Evolutionary conservation across 2,113 vertebrate genomes (phyloP).

Genomic region (Hemichromis elongatus): DNA sequence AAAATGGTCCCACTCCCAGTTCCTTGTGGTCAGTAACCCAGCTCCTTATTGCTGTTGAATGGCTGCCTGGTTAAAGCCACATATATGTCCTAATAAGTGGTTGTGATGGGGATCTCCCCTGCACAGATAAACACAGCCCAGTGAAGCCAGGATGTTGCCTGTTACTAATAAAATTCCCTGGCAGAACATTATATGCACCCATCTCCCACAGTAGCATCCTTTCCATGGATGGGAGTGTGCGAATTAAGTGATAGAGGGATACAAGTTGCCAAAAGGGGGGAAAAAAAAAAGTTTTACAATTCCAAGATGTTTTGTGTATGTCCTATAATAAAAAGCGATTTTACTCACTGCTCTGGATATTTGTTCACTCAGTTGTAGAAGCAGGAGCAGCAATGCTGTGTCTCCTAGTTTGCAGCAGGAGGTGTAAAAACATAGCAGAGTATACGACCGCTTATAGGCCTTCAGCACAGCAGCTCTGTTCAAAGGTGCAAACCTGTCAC

Average conservation of each 20-base stretch:
- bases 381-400: not conserved
- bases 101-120: constrained; percentile 66
- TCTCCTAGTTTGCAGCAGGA: constrained; percentile 1
- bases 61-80: constrained; percentile 58
- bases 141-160: constrained; percentile 48
- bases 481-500: constrained; percentile 23
- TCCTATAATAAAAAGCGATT: not conserved
- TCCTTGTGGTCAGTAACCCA: constrained; percentile 55
- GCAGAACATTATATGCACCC: constrained; percentile 33
- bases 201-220: constrained; percentile 38
- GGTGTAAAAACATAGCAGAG: not conserved
- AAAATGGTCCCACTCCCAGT: constrained; percentile 56
- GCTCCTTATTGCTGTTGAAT: constrained; percentile 56
- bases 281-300: not conserved
- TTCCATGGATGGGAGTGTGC: not conserved
- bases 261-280: not conserved
- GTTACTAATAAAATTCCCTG: constrained; percentile 55
- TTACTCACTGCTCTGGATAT: not conserved
- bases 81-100: constrained; percentile 68
- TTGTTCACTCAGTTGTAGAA: not conserved
- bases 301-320: not conserved
- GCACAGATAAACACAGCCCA: constrained; percentile 58
- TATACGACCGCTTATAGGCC: not conserved
- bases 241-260: not conserved
- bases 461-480: constrained; percentile 2